These are phyloP conservation scores for Andricus curvator DNA, from an alignment of 2,888 invertebrate species.

Conservation along the genomic window DNA sequence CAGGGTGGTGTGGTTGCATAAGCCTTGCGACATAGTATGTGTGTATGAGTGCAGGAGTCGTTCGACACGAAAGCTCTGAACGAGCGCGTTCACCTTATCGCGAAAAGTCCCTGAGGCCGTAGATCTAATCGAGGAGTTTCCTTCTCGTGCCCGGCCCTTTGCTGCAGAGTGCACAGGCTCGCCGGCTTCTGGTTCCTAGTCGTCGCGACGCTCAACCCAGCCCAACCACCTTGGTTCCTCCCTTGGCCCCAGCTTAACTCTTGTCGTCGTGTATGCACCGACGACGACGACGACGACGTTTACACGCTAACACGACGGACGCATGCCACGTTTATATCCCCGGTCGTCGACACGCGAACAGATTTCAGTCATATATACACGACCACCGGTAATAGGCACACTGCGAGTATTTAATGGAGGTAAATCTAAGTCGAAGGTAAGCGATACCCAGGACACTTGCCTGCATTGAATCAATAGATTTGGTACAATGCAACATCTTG, in stretches of 20 bases:
- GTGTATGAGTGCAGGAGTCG: conserved; percentile 43
- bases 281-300: conserved; percentile 47
- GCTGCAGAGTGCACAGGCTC: conserved; percentile 38
- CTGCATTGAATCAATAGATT: neutral
- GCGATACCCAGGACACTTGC: neutral
- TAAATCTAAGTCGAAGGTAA: conserved; percentile 52
- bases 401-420: conserved; percentile 45
- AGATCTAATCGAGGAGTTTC: conserved; percentile 63
- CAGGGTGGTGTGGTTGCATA: neutral
- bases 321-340: conserved; percentile 46
- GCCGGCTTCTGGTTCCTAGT: conserved; percentile 38
- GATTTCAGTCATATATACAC: conserved; percentile 50
- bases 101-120: conserved; percentile 55
- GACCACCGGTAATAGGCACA: conserved; percentile 41
- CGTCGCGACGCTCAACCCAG: conserved; percentile 23
- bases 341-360: conserved; percentile 54
- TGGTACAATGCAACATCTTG: neutral
- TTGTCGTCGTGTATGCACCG: conserved; percentile 42
- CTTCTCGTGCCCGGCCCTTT: conserved; percentile 53
- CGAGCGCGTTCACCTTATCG: conserved; percentile 68
- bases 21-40: neutral
- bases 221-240: conserved; percentile 36
- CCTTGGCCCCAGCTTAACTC: conserved; percentile 31
- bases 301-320: conserved; percentile 54
- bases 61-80: conserved; percentile 69